Conservation (phyloP, 2,797 vertebrate species). For the Potorous gilbertii region DNA sequence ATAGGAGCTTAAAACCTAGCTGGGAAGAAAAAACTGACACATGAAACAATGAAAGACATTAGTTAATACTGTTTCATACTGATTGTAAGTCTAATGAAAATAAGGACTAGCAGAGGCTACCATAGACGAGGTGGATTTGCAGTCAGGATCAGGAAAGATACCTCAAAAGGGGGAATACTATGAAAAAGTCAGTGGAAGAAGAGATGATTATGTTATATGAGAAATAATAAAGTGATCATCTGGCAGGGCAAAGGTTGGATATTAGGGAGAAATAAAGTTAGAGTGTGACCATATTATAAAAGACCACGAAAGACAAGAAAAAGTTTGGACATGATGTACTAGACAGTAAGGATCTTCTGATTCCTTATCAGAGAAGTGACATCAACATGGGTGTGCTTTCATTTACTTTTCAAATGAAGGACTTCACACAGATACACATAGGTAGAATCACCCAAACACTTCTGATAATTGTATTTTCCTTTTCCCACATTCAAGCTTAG, state of each 20-base stretch:
- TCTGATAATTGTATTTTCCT: constrained; percentile 6
- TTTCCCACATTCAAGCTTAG: constrained; percentile 12
- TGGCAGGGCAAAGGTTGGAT: neutral
- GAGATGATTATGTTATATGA: neutral
- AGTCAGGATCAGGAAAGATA: neutral
- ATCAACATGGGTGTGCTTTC: neutral
- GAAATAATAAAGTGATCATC: neutral
- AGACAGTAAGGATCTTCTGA: neutral
- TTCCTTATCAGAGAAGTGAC: neutral
- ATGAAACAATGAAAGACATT: neutral
- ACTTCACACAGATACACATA: neutral
- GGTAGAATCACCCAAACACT: neutral
- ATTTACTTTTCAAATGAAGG: neutral
- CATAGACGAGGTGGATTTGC: neutral
- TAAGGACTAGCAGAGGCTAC: neutral
- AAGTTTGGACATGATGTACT: neutral
- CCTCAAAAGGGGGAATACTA: neutral
- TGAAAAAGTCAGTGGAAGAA: neutral
- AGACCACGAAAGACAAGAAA: neutral
- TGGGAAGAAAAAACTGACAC: neutral
- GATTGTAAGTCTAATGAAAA: neutral
- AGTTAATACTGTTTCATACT: neutral
- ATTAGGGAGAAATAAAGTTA: neutral
- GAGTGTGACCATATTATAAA: neutral
- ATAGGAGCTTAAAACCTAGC: neutral